Conservation (phyloP, 1,140 invertebrate species). For the Cheumatopsyche charites region DNA sequence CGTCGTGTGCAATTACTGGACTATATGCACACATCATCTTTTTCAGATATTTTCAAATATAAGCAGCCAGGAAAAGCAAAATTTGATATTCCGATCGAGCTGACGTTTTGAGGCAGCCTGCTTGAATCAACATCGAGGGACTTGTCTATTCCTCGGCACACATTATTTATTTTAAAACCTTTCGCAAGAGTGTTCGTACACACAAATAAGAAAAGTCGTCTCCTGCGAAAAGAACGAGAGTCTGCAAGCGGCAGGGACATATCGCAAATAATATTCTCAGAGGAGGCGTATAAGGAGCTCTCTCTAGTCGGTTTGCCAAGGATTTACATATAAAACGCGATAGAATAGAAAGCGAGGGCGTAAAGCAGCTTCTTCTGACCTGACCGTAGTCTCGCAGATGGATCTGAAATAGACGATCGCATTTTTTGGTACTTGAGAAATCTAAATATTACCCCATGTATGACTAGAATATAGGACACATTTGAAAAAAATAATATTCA, state of each 20-base stretch:
- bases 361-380: constrained; percentile 26
- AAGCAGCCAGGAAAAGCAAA: too few relatives aligned
- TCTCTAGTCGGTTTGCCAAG: constrained; percentile 20
- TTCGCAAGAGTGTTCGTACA: background rate
- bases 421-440: constrained; percentile 9
- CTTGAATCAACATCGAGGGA: background rate
- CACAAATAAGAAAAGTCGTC: background rate
- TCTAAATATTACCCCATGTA: too few relatives aligned
- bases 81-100: constrained; percentile 1
- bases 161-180: constrained; percentile 23
- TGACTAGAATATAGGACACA: too few relatives aligned
- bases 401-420: constrained; percentile 24
- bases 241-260: constrained; percentile 29
- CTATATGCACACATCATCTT: too few relatives aligned
- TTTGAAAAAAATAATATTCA: too few relatives aligned
- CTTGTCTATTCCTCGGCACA: background rate
- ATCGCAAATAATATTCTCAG: constrained; percentile 41
- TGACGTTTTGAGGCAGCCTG: background rate
- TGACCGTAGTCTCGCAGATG: constrained; percentile 1
- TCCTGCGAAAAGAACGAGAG: background rate
- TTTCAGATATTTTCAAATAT: too few relatives aligned
- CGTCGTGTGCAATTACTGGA: too few relatives aligned
- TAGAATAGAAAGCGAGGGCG: constrained; percentile 28
- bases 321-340: constrained; percentile 40
- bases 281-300: constrained; percentile 29